These are phyloP conservation scores for Caerostris darwini DNA, from an alignment of 1,140 invertebrate species.

Conservation along the genomic window DNA sequence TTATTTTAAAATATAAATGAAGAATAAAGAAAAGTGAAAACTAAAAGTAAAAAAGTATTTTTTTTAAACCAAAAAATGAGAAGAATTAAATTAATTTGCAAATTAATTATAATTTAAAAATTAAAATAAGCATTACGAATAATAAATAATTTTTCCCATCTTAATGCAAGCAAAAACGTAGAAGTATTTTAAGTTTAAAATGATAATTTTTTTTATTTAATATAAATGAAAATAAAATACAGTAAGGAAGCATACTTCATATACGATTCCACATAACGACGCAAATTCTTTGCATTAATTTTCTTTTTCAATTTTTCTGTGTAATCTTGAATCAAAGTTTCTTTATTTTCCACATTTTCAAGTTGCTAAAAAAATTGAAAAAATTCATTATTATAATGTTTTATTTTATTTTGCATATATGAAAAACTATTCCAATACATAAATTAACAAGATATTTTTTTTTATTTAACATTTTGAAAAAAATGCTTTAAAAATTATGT, in stretches of 20 bases:
- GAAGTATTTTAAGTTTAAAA: neutral
- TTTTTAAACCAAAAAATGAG: neutral
- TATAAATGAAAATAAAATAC: neutral
- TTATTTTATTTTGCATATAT: too few relatives aligned
- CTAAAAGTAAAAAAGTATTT: neutral
- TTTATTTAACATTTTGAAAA: too few relatives aligned
- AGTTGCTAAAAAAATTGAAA: slow-evolving; percentile 82
- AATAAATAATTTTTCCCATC: neutral
- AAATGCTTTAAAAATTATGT: too few relatives aligned
- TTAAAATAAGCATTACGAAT: neutral
- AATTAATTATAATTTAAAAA: neutral
- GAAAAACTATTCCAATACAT: too few relatives aligned
- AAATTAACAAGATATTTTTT: too few relatives aligned
- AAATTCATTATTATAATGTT: neutral
- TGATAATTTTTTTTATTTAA: neutral
- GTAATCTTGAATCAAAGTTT: slow-evolving; percentile 90
- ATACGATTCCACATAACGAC: slow-evolving; percentile 91
- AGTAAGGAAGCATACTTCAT: slow-evolving; percentile 86
- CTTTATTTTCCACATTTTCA: slow-evolving; percentile 85
- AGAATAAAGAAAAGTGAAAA: neutral
- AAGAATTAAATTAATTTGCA: neutral
- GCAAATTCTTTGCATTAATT: slow-evolving; percentile 92
- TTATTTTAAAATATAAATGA: neutral
- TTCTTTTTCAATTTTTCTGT: slow-evolving; percentile 88
- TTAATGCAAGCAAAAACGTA: neutral